These are phyloP conservation scores for Bradysia coprophila DNA, from an alignment of 1,140 invertebrate genomes.

Conservation along the genomic window DNA sequence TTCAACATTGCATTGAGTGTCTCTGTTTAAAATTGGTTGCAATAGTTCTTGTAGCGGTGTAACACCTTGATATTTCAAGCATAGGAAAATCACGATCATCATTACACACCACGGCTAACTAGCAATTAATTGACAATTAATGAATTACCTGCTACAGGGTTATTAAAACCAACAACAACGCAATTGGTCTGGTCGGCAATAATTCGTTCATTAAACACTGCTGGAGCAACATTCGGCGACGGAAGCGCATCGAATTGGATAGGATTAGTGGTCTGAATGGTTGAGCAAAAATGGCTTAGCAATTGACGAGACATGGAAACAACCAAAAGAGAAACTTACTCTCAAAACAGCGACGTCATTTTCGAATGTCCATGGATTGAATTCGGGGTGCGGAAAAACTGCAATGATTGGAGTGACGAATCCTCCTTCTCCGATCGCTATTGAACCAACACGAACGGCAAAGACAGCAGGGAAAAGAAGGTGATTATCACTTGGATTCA, in stretches of 20 bases:
- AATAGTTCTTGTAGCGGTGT: too few species aligned
- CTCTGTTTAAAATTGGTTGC: neutral
- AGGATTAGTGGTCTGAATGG: neutral
- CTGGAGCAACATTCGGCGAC: too few species aligned
- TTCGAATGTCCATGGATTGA: neutral
- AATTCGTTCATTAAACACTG: neutral
- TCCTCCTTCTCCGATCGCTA: too few species aligned
- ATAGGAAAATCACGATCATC: too few species aligned
- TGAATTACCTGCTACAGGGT: neutral
- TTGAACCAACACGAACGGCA: too few species aligned
- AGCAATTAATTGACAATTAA: too few species aligned
- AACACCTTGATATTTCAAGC: too few species aligned
- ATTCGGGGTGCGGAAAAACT: neutral
- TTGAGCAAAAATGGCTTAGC: neutral
- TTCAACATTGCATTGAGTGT: neutral
- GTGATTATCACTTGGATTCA: too few species aligned
- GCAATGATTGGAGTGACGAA: too few species aligned
- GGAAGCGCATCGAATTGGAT: too few species aligned
- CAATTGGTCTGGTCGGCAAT: neutral
- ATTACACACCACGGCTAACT: too few species aligned
- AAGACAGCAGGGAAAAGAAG: too few species aligned
- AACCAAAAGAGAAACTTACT: neutral
- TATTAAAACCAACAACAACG: neutral
- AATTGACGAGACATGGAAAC: neutral
- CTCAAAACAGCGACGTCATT: conserved; percentile 2